Base-by-base conservation (phyloP, 2,888 invertebrate species). In the Resseliella maxima region DNA sequence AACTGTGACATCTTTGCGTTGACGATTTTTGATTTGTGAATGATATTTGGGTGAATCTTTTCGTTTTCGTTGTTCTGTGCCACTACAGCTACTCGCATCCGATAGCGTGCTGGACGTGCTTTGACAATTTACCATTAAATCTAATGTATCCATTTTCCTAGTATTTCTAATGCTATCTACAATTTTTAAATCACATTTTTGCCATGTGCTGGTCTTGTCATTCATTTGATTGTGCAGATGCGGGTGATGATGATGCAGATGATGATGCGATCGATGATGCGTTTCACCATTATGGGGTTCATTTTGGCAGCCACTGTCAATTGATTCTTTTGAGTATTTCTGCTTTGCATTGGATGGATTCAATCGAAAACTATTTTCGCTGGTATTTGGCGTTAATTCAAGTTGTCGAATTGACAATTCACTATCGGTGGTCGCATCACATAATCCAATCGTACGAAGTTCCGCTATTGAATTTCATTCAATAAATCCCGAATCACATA, bases 391-490 rank as follows among this genome's bases (percentile, higher is more conserved):
- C 35, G 50, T 72, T 12, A 85, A 18, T 21, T 50, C 86, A 5
- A 86, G 81, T 59, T 87, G 88, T 86, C 87, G 86, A 87, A 89
- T 88, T 85, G 89, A 88, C 86, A 88, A 87, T 87, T 89, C 88
- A 88, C 89, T 89, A 87, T 88, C 88, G 83, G 88, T 88, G 85
- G 88, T 85, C 12, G 83, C 88, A 88, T 89, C 88, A 87, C 88
- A 88, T 72, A 88, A 88, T 87, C 89, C 89, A 88, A 89, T 89
- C 87, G 89, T 88, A 88, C 89, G 88, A 88, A 90, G 88, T 88
- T 90, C 89, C 88, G 89, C 90, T 90, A 88, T 87, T 12, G 12
- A 50, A 15, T 6, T 24, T 59, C 27, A 59, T 6, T 81, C n/a
- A 21, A 21, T 81, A 35, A n/a, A n/a, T 50, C 18, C 18, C 6